Conservation (phyloP, 2,113 vertebrate genomes). For the Astur gentilis region DNA sequence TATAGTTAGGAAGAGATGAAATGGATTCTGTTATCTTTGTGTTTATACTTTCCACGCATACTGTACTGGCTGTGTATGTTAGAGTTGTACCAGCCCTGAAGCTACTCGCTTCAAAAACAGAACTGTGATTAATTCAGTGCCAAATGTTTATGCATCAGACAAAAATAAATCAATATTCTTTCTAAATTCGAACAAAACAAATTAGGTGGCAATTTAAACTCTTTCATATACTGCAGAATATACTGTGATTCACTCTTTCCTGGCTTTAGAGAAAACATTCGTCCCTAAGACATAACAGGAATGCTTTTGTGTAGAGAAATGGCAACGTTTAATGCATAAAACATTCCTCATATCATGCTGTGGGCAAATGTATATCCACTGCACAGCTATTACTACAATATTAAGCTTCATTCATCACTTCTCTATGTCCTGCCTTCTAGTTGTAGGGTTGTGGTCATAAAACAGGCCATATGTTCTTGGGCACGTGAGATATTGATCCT, state of each 20-base stretch:
- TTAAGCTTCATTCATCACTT: not conserved
- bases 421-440: not conserved
- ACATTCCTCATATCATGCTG: not conserved
- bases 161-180: not conserved
- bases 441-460: not conserved
- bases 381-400: not conserved
- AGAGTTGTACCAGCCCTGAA: constrained; percentile 1
- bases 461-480: not conserved
- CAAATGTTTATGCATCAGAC: not conserved
- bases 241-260: not conserved
- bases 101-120: constrained; percentile 23
- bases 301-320: not conserved
- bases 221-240: not conserved
- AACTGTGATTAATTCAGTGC: constrained; percentile 20
- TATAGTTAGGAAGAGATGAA: not conserved
- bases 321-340: not conserved
- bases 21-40: not conserved
- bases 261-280: not conserved
- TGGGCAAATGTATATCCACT: not conserved
- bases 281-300: not conserved
- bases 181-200: constrained; percentile 9
- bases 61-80: not conserved
- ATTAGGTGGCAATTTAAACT: constrained; percentile 11
- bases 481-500: not conserved
- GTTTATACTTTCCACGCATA: not conserved